Evolutionary conservation across 2,888 invertebrate genomes (phyloP), one percentile per base, ranked within the genome.

Genomic region (Pterostichus niger): DNA sequence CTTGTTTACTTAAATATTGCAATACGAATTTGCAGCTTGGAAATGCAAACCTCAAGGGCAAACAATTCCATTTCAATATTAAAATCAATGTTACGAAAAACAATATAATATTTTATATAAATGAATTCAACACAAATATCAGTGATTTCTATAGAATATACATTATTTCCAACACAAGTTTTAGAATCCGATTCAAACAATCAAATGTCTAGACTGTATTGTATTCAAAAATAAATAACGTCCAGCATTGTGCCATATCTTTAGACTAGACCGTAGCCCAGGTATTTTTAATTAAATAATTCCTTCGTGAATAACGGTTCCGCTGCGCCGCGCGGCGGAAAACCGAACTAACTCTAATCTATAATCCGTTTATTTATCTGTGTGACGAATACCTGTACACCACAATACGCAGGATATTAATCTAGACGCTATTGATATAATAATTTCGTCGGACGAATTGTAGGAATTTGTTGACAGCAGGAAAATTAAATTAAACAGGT

Each of bases 231-330:
- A 24, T 59, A 59, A 59, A 59, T 59, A 59, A 59, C 17, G 24
- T 17, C 40, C 24, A 59, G 54, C 9, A 54, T 54, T 54, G 54
- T 33, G 13, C 61, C 61, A 64, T 64, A 40, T 3, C 52, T 52
- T 24, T 13, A 40, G 40, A 40, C 40, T 13, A 40, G 40, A 40
- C 40, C 40, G 64, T 13, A 46, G 46, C 10, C 11, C 46, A 73
- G 73, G 73, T 73, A 73, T 73, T 73, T 73, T 73, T 73, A 73
- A 73, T 73, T 73, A 73, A 73, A 73, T 46, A 73, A 73, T 73
- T 73, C 73, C 73, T 9, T 46, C 31, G 31, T 46, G 49, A 17
- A 44, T 49, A 17, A 6, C 31, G 3, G 5, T 24, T 6, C 17
- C 11, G 46, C 73, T 44, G 31, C 46, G 31, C 46, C 10, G 31